Percentiles rank a stretch among this genome's conserved stretches.
These are phyloP conservation scores for Trematocara nigrifrons DNA, from an alignment of 2,113 vertebrate genomes.

Conservation along the genomic window DNA sequence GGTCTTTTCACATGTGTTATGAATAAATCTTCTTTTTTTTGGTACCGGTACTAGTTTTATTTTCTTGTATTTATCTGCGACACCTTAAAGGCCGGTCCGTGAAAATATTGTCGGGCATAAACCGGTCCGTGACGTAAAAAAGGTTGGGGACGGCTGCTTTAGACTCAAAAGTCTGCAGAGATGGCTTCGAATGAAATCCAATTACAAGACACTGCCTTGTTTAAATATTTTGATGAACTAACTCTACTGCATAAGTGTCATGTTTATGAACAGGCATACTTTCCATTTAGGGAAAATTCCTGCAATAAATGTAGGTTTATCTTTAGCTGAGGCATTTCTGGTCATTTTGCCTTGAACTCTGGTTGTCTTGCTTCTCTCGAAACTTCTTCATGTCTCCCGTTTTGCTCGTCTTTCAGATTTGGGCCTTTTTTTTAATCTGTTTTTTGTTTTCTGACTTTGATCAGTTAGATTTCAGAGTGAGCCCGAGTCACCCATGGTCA, in stretches of 20 bases:
- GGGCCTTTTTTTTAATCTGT: neutral
- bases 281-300: neutral
- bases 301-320: neutral
- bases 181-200: neutral
- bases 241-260: neutral
- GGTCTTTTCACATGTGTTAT: too few relatives aligned
- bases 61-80: too few relatives aligned
- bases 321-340: neutral
- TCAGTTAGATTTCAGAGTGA: neutral
- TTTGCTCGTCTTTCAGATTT: neutral
- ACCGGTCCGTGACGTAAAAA: too few relatives aligned
- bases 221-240: neutral
- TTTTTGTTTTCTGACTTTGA: neutral
- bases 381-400: rapidly evolving
- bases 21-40: too few relatives aligned
- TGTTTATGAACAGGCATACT: neutral
- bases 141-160: too few relatives aligned
- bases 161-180: neutral
- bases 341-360: neutral
- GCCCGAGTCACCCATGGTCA: neutral
- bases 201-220: neutral
- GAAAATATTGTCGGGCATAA: too few relatives aligned
- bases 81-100: too few relatives aligned
- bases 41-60: too few relatives aligned
- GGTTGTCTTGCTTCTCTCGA: neutral